A percentile compares a stretch with the other conserved stretches of the same genome.
Evolutionary conservation across 1,140 invertebrate genomes (phyloP).

Genomic region (Brachionus sp.): DNA sequence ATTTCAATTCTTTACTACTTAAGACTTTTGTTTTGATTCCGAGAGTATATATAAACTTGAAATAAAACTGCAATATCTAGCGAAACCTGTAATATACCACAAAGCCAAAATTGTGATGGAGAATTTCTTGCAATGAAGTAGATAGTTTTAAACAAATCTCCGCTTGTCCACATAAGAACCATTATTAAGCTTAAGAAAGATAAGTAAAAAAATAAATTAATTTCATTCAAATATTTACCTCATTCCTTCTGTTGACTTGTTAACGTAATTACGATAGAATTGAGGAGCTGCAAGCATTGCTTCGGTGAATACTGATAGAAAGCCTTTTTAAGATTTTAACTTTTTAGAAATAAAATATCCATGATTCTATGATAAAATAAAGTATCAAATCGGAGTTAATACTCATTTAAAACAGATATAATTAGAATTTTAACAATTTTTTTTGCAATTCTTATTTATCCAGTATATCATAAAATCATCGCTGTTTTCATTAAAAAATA

Average conservation of each 20-base stretch:
- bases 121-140: constrained; percentile 86
- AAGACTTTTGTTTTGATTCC: background rate
- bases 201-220: constrained; percentile 45
- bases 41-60: constrained; percentile 68
- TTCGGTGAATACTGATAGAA: constrained; percentile 89
- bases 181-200: constrained; percentile 61
- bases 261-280: constrained; percentile 78
- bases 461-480: constrained; percentile 52
- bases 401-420: too few species aligned
- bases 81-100: constrained; percentile 80
- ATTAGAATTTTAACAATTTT: too few species aligned
- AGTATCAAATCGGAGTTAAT: too few species aligned
- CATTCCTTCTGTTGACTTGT: constrained; percentile 91
- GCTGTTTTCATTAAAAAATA: constrained; percentile 25
- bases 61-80: constrained; percentile 77
- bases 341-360: background rate
- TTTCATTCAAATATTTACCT: constrained; percentile 66
- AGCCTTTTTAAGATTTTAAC: constrained; percentile 74
- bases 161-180: constrained; percentile 90
- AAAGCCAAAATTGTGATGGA: constrained; percentile 90
- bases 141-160: constrained; percentile 90
- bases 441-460: too few species aligned
- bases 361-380: background rate
- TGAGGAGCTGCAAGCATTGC: constrained; percentile 91
- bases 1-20: background rate